These are phyloP conservation scores for Meloe dianella DNA, from an alignment of 2,888 invertebrate species.

Conservation along the genomic window DNA sequence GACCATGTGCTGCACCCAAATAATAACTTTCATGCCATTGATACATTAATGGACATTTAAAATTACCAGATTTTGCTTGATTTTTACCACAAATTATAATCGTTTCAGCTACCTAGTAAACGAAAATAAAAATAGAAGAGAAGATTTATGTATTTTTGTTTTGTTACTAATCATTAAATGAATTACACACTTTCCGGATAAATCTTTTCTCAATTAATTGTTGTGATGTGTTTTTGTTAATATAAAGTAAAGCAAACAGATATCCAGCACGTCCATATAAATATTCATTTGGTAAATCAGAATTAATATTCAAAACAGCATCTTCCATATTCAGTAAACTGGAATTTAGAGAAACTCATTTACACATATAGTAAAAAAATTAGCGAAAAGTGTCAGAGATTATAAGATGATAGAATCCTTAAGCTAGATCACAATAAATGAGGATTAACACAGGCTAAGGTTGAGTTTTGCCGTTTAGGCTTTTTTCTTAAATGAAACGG, in stretches of 20 bases:
- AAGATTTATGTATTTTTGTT: no score
- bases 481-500: no score
- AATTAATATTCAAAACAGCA: slow-evolving; percentile 62
- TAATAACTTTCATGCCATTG: slow-evolving; percentile 88
- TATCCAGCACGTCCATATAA: slow-evolving; percentile 87
- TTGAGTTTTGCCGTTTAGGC: no score
- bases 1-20: slow-evolving; percentile 88
- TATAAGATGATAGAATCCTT: no score
- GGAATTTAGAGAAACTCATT: slow-evolving; percentile 15
- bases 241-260: slow-evolving; percentile 77
- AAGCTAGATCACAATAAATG: no score
- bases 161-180: no score
- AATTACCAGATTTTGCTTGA: slow-evolving; percentile 63
- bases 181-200: slow-evolving; percentile 64
- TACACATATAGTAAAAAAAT: no score
- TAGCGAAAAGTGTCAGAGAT: neutral
- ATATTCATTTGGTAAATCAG: slow-evolving; percentile 76
- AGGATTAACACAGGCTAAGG: no score
- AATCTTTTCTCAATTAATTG: slow-evolving; percentile 65
- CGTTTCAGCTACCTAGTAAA: slow-evolving; percentile 68
- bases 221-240: slow-evolving; percentile 69
- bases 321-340: slow-evolving; percentile 59
- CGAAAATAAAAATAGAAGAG: no score
- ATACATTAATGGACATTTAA: slow-evolving; percentile 75
- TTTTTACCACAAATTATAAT: slow-evolving; percentile 70